Conservation (phyloP, 2,888 invertebrate species). For the Cenopis cana region DNA sequence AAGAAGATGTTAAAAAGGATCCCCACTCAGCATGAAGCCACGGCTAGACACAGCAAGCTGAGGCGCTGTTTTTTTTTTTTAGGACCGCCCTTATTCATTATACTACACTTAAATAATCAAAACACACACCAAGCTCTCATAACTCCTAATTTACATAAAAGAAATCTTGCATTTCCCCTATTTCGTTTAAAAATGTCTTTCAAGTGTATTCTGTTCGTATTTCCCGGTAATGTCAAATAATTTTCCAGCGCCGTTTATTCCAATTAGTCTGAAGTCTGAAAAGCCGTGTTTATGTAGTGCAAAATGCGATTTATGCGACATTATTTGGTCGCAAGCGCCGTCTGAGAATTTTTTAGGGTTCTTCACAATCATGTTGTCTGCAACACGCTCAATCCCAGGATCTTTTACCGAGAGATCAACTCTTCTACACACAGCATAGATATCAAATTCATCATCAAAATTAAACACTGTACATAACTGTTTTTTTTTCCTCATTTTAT, state of each 20-base stretch:
- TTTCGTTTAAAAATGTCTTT: slow-evolving; percentile 1
- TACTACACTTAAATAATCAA: no score
- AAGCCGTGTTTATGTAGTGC: slow-evolving; percentile 53
- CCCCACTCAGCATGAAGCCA: no score
- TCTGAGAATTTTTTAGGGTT: slow-evolving; percentile 48
- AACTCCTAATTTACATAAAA: slow-evolving; percentile 12
- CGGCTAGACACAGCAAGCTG: no score
- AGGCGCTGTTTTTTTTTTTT: no score
- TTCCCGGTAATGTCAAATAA: slow-evolving; percentile 48
- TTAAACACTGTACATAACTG: no score
- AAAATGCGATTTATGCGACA: slow-evolving; percentile 65
- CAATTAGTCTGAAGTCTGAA: slow-evolving; percentile 65
- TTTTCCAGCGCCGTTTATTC: slow-evolving; percentile 64
- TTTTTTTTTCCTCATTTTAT: no score
- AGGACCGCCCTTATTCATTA: no score
- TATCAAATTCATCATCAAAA: background rate
- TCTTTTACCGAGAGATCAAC: background rate
- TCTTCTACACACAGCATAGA: background rate
- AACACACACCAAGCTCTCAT: slow-evolving; percentile 8
- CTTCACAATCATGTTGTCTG: background rate
- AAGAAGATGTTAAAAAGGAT: no score
- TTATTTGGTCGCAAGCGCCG: slow-evolving; percentile 51
- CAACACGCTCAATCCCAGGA: background rate
- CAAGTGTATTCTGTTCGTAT: slow-evolving; percentile 20
- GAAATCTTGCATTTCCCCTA: background rate